Evolutionary conservation across 2,113 vertebrate species (phyloP), one percentile per base, ranked within the genome.

Genomic region (Redunca redunca): DNA sequence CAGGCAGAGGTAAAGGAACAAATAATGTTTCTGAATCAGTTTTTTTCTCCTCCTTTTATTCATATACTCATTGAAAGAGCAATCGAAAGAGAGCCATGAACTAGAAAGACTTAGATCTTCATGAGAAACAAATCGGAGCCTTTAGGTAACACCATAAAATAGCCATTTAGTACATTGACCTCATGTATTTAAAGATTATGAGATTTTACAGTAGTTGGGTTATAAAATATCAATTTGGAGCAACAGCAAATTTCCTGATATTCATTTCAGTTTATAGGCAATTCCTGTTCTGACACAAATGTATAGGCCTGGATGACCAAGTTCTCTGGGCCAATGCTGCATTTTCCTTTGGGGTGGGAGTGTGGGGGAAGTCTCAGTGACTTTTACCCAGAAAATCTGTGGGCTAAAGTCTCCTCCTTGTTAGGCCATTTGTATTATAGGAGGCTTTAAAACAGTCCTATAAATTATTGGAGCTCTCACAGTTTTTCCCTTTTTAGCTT

Each of bases 251-350:
- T 98, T 98, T 98, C 93, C 94, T 88, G 82, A 98, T 97, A 98
- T 98, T 98, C 98, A 96, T 98, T 98, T 97, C 98, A 74, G 97
- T 98, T 98, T 98, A 98, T 98, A 98, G 98, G 96, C 95, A 94
- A 77, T 98, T 98, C 96, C 93, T 98, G 95, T 96, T 97, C 96
- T 98, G 98, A 98, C 98, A 97, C 88, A 92, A 96, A 98, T 94
- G 92, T 95, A 95, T 97, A 9, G 2, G 2, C 90, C 97, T 80
- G 25, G 71, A 82, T 95, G 91, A 95, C 96, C 96, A 89, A 97
- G 94, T 67, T 98, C 92, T 96, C 86, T 95, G 95, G 97, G 90
- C 94, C 94, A 94, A 78, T 62, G 84, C 87, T 98, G 86, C 87
- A 57, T 80, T 97, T 98, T 98, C 95, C 96, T 91, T 96, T 74